Evolutionary conservation across 1,140 invertebrate species (phyloP).

Genomic region (Trachymyrmex cornetzi): DNA sequence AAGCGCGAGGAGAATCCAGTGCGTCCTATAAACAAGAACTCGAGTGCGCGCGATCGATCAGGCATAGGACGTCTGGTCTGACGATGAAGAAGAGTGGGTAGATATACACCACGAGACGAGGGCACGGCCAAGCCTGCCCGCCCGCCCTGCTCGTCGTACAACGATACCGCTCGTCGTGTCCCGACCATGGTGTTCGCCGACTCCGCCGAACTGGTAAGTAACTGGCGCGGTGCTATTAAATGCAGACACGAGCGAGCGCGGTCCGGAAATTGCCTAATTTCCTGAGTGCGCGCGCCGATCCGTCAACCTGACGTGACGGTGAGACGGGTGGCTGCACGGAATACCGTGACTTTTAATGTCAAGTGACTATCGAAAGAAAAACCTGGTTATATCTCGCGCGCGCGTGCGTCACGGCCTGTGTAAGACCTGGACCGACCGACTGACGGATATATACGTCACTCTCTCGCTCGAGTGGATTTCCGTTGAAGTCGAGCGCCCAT

Average conservation of each 20-base stretch:
- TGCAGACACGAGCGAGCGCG: constrained; percentile 85
- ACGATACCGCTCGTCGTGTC: constrained; percentile 80
- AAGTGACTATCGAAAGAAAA: constrained; percentile 85
- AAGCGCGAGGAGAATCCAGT: not conserved
- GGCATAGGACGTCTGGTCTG: constrained; percentile 73
- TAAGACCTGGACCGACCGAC: constrained; percentile 60
- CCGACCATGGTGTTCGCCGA: constrained; percentile 67
- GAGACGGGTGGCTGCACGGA: constrained; percentile 83
- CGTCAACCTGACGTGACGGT: constrained; percentile 86
- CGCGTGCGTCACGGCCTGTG: constrained; percentile 20
- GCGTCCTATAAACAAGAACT: constrained; percentile 47
- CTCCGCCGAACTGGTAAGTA: constrained; percentile 83
- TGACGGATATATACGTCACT: constrained; percentile 45
- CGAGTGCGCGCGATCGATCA: constrained; percentile 65
- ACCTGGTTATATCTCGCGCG: constrained; percentile 64
- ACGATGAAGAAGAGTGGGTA: constrained; percentile 73
- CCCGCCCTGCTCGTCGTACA: constrained; percentile 64
- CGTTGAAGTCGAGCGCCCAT: constrained; percentile 28
- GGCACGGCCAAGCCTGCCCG: constrained; percentile 3
- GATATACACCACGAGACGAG: constrained; percentile 35
- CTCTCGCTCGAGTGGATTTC: constrained; percentile 53
- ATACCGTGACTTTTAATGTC: constrained; percentile 86
- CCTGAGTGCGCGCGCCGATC: constrained; percentile 87
- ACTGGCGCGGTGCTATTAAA: constrained; percentile 85
- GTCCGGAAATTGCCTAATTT: constrained; percentile 87